Conservation (phyloP, 2,888 invertebrate genomes). For the Ophion slaviceki region DNA sequence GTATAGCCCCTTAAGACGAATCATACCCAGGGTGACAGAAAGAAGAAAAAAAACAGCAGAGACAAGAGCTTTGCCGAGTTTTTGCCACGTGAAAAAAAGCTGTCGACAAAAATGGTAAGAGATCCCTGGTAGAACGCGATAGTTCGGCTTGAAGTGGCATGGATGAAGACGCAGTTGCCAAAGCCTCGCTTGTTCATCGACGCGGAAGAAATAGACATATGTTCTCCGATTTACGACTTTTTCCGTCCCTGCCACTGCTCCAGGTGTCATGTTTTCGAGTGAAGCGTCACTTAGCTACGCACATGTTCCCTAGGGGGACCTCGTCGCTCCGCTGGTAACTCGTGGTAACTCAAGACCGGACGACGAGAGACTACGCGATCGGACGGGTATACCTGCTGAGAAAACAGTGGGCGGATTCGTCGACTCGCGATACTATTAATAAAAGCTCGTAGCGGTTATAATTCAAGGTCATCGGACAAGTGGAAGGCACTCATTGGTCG, state of each 20-base stretch:
- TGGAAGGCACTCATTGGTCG: constrained; percentile 58
- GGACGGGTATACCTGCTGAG: constrained; percentile 56
- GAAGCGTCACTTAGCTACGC: not conserved
- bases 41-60: not conserved
- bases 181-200: not conserved
- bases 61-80: not conserved
- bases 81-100: not conserved
- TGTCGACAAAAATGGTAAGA: not conserved
- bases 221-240: constrained; percentile 5
- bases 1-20: not conserved
- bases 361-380: constrained; percentile 51
- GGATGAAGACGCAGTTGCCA: not conserved
- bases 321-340: not conserved
- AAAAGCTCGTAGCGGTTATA: constrained; percentile 70
- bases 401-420: constrained; percentile 71
- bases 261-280: not conserved
- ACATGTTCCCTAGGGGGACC: not conserved
- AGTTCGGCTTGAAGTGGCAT: not conserved
- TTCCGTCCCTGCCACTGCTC: not conserved
- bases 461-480: constrained; percentile 75
- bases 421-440: constrained; percentile 77
- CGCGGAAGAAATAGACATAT: not conserved
- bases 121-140: no score
- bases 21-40: not conserved
- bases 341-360: constrained; percentile 31